These are phyloP conservation scores for Tetramorium alpestre DNA, from an alignment of 1,140 invertebrate species.

Conservation along the genomic window DNA sequence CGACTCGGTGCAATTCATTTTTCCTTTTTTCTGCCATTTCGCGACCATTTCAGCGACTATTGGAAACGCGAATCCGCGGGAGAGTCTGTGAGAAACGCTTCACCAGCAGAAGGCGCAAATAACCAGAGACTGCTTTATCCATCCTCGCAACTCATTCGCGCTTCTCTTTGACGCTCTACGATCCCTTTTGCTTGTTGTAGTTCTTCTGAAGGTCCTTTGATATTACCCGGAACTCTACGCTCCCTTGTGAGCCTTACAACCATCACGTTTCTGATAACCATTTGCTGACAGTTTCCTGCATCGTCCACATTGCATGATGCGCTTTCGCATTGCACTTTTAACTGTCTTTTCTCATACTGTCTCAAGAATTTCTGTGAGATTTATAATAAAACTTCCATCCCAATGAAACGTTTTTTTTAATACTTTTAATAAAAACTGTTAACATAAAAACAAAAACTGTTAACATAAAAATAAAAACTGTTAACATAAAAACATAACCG, in stretches of 20 bases:
- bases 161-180: conserved; percentile 23
- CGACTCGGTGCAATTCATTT: neutral
- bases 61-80: neutral
- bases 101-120: conserved; percentile 40
- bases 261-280: conserved; percentile 14
- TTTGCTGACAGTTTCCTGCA: neutral
- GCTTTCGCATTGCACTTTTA: conserved; percentile 9
- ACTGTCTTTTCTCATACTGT: neutral
- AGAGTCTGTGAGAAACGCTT: neutral
- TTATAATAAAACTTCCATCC: neutral
- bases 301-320: neutral
- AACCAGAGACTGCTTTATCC: conserved; percentile 47
- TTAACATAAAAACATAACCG: neutral
- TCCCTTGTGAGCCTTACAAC: conserved; percentile 21
- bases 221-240: neutral
- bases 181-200: neutral
- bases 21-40: neutral
- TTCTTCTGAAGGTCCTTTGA: conserved; percentile 58
- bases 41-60: conserved; percentile 1
- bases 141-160: neutral
- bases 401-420: neutral
- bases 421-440: neutral
- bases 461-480: neutral
- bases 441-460: neutral
- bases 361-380: neutral